Conservation (phyloP, 2,113 vertebrate species). For the Channa argus region DNA sequence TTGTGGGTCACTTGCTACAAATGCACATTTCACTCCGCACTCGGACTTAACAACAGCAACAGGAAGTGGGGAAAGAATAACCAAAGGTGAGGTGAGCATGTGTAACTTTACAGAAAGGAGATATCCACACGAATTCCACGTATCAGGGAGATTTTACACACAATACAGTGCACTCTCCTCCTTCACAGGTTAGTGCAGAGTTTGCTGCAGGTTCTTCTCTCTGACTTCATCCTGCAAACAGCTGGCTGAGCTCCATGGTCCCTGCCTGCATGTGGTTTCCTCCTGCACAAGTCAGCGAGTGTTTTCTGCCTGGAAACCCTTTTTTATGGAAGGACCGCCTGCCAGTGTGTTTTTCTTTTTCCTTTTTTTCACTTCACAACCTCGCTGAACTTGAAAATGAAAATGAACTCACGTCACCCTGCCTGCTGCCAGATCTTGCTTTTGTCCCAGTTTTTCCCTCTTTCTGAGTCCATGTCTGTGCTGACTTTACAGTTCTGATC, state of each 20-base stretch:
- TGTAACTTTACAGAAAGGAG: no score
- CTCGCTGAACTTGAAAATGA: slow-evolving; percentile 61
- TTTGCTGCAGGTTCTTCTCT: background rate
- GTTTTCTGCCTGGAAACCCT: slow-evolving; percentile 68
- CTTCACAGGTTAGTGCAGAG: no score
- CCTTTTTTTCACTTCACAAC: slow-evolving; percentile 51
- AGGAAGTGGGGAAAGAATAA: no score
- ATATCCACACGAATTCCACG: no score
- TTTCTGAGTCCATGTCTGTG: background rate
- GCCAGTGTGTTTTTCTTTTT: slow-evolving; percentile 8
- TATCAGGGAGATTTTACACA: no score
- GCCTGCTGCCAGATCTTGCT: slow-evolving; percentile 30
- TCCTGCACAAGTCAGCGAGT: slow-evolving; percentile 32
- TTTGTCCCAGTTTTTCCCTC: slow-evolving; percentile 33
- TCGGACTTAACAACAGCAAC: no score
- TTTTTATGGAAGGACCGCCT: slow-evolving; percentile 22
- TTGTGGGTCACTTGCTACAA: no score
- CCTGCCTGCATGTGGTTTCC: slow-evolving; percentile 7
- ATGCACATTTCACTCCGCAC: background rate
- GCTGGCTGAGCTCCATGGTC: slow-evolving; percentile 21
- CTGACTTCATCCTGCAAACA: slow-evolving; percentile 27
- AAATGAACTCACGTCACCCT: slow-evolving; percentile 66
- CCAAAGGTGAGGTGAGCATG: no score
- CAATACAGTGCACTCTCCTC: no score
- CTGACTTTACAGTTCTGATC: slow-evolving; percentile 5